A percentile compares a stretch with the other conserved stretches of the same genome.
Evolutionary conservation across 1,140 invertebrate genomes (phyloP).

Genomic region (Orius insidiosus): DNA sequence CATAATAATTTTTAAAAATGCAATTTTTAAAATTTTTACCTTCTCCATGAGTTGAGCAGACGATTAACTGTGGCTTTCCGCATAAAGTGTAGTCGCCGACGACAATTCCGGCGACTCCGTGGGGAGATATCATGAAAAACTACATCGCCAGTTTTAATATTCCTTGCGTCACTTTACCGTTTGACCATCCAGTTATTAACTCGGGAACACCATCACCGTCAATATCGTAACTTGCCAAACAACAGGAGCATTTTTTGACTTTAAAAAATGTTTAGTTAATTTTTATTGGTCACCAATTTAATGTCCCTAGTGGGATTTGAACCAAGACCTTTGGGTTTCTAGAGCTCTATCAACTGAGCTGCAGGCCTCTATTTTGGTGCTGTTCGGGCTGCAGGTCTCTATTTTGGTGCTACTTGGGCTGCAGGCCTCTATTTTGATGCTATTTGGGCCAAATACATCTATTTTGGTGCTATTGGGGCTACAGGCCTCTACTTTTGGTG

Average conservation of each 20-base stretch:
- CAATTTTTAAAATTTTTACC: constrained; percentile 33
- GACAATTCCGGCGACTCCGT: constrained; percentile 62
- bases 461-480: too few relatives aligned
- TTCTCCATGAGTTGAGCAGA: constrained; percentile 71
- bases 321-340: too few relatives aligned
- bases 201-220: constrained; percentile 57
- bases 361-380: too few relatives aligned
- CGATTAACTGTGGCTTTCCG: constrained; percentile 66
- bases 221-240: constrained; percentile 51
- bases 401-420: too few relatives aligned
- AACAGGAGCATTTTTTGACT: constrained; percentile 65
- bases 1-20: constrained; percentile 13
- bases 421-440: too few relatives aligned
- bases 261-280: too few relatives aligned
- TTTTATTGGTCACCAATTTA: too few relatives aligned
- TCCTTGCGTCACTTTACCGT: constrained; percentile 82
- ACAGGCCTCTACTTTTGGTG: too few relatives aligned
- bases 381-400: too few relatives aligned
- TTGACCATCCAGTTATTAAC: constrained; percentile 80
- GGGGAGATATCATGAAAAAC: constrained; percentile 60
- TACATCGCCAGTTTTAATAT: constrained; percentile 62
- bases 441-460: too few relatives aligned
- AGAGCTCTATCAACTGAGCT: too few relatives aligned
- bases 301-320: too few relatives aligned
- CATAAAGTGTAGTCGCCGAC: constrained; percentile 66